Percentiles rank a stretch among this genome's conserved stretches.
These are phyloP conservation scores for Drosophila leonis DNA, from an alignment of 2,888 invertebrate species.

Conservation along the genomic window DNA sequence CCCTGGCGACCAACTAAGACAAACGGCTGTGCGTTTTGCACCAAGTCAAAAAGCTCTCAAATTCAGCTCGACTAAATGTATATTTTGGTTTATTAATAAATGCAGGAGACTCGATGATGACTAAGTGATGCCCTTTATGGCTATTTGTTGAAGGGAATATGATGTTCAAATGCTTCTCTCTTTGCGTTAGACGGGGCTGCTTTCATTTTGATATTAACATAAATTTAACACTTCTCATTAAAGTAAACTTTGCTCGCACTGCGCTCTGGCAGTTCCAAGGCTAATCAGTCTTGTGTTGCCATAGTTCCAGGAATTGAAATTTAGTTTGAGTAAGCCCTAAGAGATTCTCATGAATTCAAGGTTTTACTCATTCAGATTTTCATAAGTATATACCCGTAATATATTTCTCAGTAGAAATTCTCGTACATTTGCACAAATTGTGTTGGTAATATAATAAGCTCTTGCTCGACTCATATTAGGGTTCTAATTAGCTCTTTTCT, in stretches of 20 bases:
- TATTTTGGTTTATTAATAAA: conserved; percentile 28
- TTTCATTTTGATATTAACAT: not conserved
- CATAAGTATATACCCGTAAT: not conserved
- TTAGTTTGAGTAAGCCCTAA: too few relatives aligned
- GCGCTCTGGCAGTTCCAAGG: not conserved
- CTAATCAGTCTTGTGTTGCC: not conserved
- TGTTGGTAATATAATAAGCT: not conserved
- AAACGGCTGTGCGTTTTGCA: conserved; percentile 24
- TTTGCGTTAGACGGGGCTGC: not conserved
- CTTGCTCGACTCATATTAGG: not conserved
- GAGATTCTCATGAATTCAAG: not conserved
- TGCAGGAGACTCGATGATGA: conserved; percentile 3
- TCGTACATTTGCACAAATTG: too few relatives aligned
- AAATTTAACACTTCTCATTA: not conserved
- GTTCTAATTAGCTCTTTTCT: too few relatives aligned
- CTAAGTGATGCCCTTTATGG: conserved; percentile 5
- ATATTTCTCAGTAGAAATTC: not conserved
- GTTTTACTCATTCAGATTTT: not conserved
- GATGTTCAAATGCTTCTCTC: not conserved
- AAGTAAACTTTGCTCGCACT: not conserved
- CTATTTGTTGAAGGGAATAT: not conserved
- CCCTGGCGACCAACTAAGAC: conserved; percentile 30
- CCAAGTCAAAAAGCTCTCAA: conserved; percentile 32
- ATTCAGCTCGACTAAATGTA: conserved; percentile 26
- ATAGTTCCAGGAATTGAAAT: not conserved